These are phyloP conservation scores for Saguinus midas DNA, from an alignment of 2,113 vertebrate genomes.

Conservation along the genomic window DNA sequence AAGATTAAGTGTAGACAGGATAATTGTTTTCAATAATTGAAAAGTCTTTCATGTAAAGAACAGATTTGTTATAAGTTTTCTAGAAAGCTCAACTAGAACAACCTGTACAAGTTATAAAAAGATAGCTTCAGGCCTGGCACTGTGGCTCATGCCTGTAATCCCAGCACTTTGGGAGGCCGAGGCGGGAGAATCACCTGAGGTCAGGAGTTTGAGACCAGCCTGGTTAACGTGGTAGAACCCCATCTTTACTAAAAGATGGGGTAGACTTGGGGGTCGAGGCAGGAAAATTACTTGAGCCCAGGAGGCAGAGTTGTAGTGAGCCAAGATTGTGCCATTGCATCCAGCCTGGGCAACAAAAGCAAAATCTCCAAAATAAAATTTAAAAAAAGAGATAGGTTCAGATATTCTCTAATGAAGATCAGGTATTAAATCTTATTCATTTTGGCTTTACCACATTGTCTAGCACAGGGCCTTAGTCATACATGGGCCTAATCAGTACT, in stretches of 20 bases:
- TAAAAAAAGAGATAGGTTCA: neutral
- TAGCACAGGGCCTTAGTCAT: neutral
- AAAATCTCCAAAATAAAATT: no score
- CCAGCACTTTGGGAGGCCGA: no score
- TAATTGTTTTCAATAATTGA: constrained; percentile 75
- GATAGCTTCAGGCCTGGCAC: neutral
- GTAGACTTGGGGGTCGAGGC: no score
- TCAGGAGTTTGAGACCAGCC: no score
- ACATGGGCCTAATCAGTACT: constrained; percentile 1
- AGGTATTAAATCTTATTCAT: neutral
- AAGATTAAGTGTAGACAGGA: constrained; percentile 42
- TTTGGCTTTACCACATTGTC: neutral
- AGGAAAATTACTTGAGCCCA: no score
- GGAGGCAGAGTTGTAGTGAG: no score
- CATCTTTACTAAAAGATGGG: no score
- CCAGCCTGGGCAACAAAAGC: no score
- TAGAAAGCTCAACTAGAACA: constrained; percentile 47
- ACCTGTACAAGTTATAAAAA: constrained; percentile 2
- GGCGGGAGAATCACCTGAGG: no score
- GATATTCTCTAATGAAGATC: constrained; percentile 18
- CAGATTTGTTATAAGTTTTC: constrained; percentile 61
- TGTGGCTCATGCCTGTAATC: no score
- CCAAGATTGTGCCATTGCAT: no score
- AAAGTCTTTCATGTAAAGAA: constrained; percentile 67
- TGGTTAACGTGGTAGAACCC: no score